A percentile compares a stretch with the other conserved stretches of the same genome.
These are phyloP conservation scores for Cardiocondyla obscurior DNA, from an alignment of 1,140 invertebrate genomes.

Conservation along the genomic window DNA sequence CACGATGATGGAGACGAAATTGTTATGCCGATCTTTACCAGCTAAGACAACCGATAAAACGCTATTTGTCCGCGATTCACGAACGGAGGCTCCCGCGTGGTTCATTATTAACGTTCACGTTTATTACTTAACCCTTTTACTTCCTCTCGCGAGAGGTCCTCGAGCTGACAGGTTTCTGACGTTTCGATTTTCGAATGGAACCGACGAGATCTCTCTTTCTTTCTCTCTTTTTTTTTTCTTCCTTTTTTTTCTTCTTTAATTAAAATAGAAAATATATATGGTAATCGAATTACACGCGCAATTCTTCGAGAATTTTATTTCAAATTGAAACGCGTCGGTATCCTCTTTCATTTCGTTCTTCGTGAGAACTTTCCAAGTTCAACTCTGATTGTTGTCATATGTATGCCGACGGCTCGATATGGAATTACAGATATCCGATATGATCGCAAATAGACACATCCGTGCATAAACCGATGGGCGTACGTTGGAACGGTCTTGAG, in stretches of 20 bases:
- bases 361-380: background rate
- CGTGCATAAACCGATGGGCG: background rate
- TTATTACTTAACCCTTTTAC: background rate
- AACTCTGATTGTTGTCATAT: background rate
- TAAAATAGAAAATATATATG: too few relatives aligned
- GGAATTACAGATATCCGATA: slow-evolving; percentile 39
- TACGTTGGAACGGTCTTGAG: slow-evolving; percentile 16
- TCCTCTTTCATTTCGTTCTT: background rate
- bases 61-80: slow-evolving; percentile 39
- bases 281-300: background rate
- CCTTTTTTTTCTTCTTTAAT: background rate
- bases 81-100: background rate
- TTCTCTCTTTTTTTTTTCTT: too few relatives aligned
- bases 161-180: background rate
- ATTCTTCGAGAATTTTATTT: background rate
- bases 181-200: background rate
- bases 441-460: background rate
- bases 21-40: slow-evolving; percentile 48
- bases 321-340: background rate
- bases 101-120: background rate
- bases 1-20: slow-evolving; percentile 47
- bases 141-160: background rate
- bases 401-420: background rate
- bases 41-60: slow-evolving; percentile 31
- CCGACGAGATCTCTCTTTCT: background rate